Evolutionary conservation across 1,140 invertebrate species (phyloP), one percentile per base, ranked within the genome.

Genomic region (Vanessa atalanta): DNA sequence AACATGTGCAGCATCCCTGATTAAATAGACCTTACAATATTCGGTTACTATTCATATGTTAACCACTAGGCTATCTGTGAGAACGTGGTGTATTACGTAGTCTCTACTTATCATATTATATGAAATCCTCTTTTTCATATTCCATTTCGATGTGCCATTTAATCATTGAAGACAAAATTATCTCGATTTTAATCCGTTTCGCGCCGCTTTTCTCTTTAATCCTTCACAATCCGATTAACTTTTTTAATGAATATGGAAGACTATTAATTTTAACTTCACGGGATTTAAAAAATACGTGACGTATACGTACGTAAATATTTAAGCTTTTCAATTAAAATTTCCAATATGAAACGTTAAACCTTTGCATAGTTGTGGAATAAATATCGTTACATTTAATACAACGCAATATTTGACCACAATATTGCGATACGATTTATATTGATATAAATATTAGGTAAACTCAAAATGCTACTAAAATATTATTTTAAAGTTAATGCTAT

Each of bases 261-360:
- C 20, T 57, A 57, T 23, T 53, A 15, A n/a, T 53, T 53, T 53
- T 53, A 53, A 53, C 8, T n/a, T 53, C 50, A 53, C 50, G 50
- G 50, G 50, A n/a, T 57, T 57, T 57, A 12, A 8, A 16, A 12
- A 16, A 57, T 26, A 57, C 26, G 5, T 57, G 16, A 57, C n/a
- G 20, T 20, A 20, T 20, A n/a, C n/a, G 16, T 23, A 23, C 16
- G 53, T 12, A 16, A 57, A 57, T 23, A 57, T 23, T 11, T 12
- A 23, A 57, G 53, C 20, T 23, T 57, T 23, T 23, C 53, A 13
- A 57, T 57, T 55, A 23, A 50, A 14, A 57, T 57, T 57, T 23
- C 37, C 37, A 23, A 23, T 11, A 57, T 23, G 8, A 20, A 23
- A 57, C 20, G 20, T 23, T 5, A 57, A 16, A 57, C 53, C 23